Base-by-base conservation (phyloP, 1,140 invertebrate species). In the Leguminivora glycinivorella region DNA sequence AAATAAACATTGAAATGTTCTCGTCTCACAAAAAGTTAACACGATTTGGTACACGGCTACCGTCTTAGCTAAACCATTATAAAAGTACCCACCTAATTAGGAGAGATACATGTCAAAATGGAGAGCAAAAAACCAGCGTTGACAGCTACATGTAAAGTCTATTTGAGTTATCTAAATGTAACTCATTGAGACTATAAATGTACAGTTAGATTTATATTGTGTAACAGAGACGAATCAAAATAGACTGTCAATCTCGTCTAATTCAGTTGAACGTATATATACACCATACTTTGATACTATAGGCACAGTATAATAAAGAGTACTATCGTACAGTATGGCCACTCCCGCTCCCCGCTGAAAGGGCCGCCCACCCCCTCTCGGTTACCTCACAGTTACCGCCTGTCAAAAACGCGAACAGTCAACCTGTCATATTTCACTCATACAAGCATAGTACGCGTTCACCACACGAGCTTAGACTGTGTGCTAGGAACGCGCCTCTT, bases 121-220 rank as follows among this genome's bases (percentile, higher is more conserved):
- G 47, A 52, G 47, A 29, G 58, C 26, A 63, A 63, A 63, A 63
- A 63, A 63, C 26, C 1, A 19, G 29, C 17, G 58, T 9, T 63
- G 58, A 63, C 58, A 63, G 58, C n/a, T 63, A 63, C 26, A 63
- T 22, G 58, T 10, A 29, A 63, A 63, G 25, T 29, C 25, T 63
- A 63, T 29, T 52, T 63, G 17, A 63, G 7, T 63, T 63, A 29
- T 63, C 26, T 26, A 63, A 31, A 24, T 31, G 58, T 29, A 63
- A 63, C 25, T 29, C 26, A 31, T 17, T 63, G 31, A n/a, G 29
- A 7, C 14, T 1, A 12, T 17, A 63, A 63, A 63, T 29, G n/a
- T 63, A 63, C 58, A 63, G 58, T 63, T 63, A 63, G 26, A 31
- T 31, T 4, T 24, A 60, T 26, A 60, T 14, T 60, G 14, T 24